Percentiles rank a stretch among this genome's conserved stretches.
These are phyloP conservation scores for Streptopelia turtur DNA, from an alignment of 2,797 vertebrate species.

Conservation along the genomic window DNA sequence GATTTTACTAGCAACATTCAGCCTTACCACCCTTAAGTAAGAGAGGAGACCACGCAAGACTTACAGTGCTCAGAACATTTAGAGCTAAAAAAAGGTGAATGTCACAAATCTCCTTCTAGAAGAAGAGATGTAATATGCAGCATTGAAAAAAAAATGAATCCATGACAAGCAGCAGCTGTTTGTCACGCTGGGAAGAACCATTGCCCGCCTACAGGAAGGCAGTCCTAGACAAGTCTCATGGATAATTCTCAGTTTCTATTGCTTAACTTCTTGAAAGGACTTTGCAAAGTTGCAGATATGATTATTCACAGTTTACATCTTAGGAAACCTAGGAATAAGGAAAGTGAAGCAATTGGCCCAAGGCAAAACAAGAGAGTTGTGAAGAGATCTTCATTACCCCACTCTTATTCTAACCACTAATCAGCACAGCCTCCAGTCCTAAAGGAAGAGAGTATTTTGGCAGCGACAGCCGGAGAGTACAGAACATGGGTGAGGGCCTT, in stretches of 20 bases:
- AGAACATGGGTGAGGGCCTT: background rate
- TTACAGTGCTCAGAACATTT: background rate
- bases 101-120: background rate
- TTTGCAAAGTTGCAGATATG: background rate
- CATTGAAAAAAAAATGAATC: background rate
- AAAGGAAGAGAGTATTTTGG: background rate
- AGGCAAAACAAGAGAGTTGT: background rate
- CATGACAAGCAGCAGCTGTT: background rate
- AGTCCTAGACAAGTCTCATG: background rate
- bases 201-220: background rate
- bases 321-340: background rate
- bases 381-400: background rate
- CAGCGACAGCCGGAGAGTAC: background rate
- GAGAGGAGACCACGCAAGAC: background rate
- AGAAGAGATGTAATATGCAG: rapidly evolving
- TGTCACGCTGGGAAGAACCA: background rate
- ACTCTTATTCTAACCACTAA: background rate
- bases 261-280: background rate
- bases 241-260: background rate
- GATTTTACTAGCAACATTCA: background rate
- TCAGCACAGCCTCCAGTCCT: background rate
- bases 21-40: background rate
- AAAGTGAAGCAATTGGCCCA: background rate
- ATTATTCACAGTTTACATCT: background rate
- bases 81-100: background rate